phyloP scores from a whole-genome alignment of 2,797 vertebrate genomes.

The Anguilla obscura region DNA sequence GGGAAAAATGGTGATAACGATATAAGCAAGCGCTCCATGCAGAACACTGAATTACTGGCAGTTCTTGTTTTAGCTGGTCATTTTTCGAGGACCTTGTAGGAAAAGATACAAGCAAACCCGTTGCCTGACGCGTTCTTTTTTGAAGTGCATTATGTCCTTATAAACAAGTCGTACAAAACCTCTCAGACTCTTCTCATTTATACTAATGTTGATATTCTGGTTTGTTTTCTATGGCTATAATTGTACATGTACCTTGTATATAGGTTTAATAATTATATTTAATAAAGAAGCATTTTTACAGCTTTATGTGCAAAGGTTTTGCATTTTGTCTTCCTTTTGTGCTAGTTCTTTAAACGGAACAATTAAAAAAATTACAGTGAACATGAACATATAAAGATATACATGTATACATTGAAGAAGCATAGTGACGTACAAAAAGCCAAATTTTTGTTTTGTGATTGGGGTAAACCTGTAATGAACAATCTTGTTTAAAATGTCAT shows the following conservation, averaged over 20 bases:
- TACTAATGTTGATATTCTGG: constrained; percentile 32
- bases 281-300: constrained; percentile 86
- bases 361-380: neutral
- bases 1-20: neutral
- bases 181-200: constrained; percentile 62
- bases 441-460: neutral
- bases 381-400: neutral
- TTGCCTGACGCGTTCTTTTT: constrained; percentile 41
- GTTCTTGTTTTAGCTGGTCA: neutral
- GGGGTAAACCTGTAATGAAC: neutral
- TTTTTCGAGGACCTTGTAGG: neutral
- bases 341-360: neutral
- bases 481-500: neutral
- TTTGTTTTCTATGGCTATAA: constrained; percentile 81
- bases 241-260: constrained; percentile 83
- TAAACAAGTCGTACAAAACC: constrained; percentile 41
- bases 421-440: neutral
- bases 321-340: constrained; percentile 51
- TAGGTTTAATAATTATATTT: constrained; percentile 78
- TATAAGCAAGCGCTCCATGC: neutral
- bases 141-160: constrained; percentile 49
- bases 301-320: constrained; percentile 74
- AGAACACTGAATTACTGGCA: neutral
- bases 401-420: neutral
- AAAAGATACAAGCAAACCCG: constrained; percentile 20